Percentiles rank a stretch among this genome's conserved stretches.
phyloP scores from a whole-genome alignment of 2,113 vertebrate genomes.

The Nibea coibor region DNA sequence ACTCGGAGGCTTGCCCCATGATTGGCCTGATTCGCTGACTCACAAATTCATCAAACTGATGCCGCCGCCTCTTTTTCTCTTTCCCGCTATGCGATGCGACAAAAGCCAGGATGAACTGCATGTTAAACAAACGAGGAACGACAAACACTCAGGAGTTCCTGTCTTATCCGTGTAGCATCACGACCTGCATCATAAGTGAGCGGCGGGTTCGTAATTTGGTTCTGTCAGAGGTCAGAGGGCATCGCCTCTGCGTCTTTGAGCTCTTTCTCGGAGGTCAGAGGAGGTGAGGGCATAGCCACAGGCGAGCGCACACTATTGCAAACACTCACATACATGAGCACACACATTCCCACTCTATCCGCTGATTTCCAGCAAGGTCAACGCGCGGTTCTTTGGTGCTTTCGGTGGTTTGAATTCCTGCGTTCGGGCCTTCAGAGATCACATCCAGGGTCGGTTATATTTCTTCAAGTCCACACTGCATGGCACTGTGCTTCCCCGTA shows the following conservation, averaged over 20 bases:
- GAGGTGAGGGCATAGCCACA: constrained; percentile 72
- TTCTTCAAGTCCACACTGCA: constrained; percentile 45
- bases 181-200: constrained; percentile 69
- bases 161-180: constrained; percentile 46
- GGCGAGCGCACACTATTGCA: constrained; percentile 61
- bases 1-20: background rate
- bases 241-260: constrained; percentile 71
- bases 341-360: constrained; percentile 43
- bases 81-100: constrained; percentile 6
- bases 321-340: constrained; percentile 47
- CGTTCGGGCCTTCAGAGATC: constrained; percentile 31
- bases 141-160: constrained; percentile 46
- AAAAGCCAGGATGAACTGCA: constrained; percentile 11
- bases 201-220: constrained; percentile 71
- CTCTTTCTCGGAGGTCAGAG: constrained; percentile 62
- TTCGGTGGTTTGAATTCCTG: constrained; percentile 46
- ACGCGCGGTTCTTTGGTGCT: constrained; percentile 26
- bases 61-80: background rate
- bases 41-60: constrained; percentile 15
- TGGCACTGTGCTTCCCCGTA: constrained; percentile 23
- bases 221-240: constrained; percentile 64
- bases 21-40: constrained; percentile 23
- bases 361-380: constrained; percentile 57
- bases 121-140: constrained; percentile 41
- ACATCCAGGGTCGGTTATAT: constrained; percentile 46